Conservation (phyloP, 2,888 invertebrate species). For the Pristionchus entomophagus region DNA sequence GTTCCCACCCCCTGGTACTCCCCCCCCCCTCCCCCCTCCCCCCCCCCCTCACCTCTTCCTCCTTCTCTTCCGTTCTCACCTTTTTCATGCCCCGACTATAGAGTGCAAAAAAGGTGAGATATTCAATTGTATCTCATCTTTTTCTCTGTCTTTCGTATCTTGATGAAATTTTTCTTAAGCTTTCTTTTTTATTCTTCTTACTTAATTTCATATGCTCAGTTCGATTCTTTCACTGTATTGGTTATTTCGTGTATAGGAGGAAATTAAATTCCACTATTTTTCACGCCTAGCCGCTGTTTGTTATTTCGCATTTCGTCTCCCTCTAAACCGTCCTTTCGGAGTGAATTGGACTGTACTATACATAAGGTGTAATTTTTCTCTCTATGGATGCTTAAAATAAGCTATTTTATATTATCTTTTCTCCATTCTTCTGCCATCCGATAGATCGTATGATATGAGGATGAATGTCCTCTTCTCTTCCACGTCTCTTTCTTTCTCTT, state of each 20-base stretch:
- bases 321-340: neutral
- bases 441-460: no score
- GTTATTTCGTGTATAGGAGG: neutral
- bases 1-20: neutral
- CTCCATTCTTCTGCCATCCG: no score
- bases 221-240: slow-evolving; percentile 1
- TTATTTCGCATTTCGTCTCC: neutral
- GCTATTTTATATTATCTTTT: no score
- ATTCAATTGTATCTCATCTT: neutral
- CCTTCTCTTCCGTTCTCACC: neutral
- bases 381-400: no score
- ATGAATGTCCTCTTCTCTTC: no score
- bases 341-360: neutral
- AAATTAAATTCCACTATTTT: slow-evolving; percentile 40
- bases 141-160: neutral
- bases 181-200: neutral
- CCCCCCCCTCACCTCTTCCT: neutral
- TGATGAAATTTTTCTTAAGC: neutral
- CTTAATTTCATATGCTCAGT: neutral
- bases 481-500: neutral
- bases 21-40: neutral
- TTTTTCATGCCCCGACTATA: slow-evolving; percentile 16
- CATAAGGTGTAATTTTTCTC: no score
- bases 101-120: slow-evolving; percentile 10
- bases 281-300: neutral